Conservation (phyloP, 2,113 vertebrate genomes). For the Clarias batrachus region DNA sequence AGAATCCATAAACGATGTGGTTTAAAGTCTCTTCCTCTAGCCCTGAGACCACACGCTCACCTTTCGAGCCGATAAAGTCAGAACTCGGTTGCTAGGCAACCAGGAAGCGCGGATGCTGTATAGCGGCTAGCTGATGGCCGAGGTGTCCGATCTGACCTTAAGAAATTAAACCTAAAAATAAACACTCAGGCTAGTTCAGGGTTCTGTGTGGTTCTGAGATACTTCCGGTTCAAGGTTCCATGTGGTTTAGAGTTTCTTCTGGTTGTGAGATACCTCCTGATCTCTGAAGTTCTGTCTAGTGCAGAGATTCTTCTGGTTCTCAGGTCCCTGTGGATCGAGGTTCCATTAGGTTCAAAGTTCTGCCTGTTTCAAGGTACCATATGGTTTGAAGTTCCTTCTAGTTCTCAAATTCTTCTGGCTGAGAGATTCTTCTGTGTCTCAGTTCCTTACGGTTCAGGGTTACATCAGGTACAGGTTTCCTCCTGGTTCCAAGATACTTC, state of each 20-base stretch:
- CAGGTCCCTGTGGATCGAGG: neutral
- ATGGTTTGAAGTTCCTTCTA: neutral
- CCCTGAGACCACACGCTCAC: neutral
- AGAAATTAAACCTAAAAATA: too few species aligned
- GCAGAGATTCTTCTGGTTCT: too few species aligned
- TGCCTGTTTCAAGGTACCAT: neutral
- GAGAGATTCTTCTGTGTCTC: neutral
- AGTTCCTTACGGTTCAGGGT: neutral
- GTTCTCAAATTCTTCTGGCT: neutral
- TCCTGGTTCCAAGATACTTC: neutral
- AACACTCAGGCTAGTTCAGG: neutral
- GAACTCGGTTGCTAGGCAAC: slow-evolving; percentile 14
- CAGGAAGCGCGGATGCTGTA: neutral
- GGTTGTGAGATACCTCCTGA: neutral
- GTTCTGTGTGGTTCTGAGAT: neutral
- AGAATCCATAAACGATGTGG: neutral
- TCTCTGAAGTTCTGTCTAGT: neutral
- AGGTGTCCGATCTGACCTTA: neutral
- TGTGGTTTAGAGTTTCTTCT: neutral
- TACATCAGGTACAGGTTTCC: neutral
- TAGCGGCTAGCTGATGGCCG: neutral
- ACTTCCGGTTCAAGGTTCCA: neutral
- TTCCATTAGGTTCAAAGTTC: neutral
- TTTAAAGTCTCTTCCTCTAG: neutral
- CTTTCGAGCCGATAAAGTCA: neutral